Evolutionary conservation across 1,140 invertebrate genomes (phyloP), one percentile per base, ranked within the genome.

Genomic region (Brachystomella parvula): DNA sequence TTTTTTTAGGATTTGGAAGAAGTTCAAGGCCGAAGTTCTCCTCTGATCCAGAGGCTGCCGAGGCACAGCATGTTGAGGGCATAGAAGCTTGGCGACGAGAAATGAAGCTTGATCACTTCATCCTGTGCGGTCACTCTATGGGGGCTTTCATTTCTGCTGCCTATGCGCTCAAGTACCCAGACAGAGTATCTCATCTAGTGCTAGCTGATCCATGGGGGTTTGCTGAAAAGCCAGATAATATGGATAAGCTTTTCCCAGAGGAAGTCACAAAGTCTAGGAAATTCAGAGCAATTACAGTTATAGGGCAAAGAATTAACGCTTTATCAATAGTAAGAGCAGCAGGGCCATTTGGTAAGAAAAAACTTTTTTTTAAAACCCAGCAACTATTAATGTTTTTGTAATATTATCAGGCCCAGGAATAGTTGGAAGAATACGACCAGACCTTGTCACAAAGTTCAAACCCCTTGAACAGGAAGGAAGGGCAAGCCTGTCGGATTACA

Each of bases 191-290:
- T 66, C 94, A 98, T 79, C 78, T 98, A 0, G 88, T 99, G 69
- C 79, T 98, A 28, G 92, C 91, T 0, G 96, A 99, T 80, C 92
- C 95, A 0, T 98, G 96, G 96, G 96, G 96, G 26, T 94, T 96
- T 77, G 86, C 90, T 0, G 90, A 94, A 76, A 84, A 83, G 73
- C 90, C 91, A 0, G 70, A 78, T 1, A 85, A 89, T 71, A 89
- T 90, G 0, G 70, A 78, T 2, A 85, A 89, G 70, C 3, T 47
- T 19, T 9, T 35, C 3, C 26, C 26, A 19, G 33, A 39, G 12
- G 2, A 15, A 26, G 21, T 26, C 12, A 21, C 3, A 12, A 47
- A 62, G 17, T 58, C 17, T 12, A 2, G 17, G 29, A 58, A 17
- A 47, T 60, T 26, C 66, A 53, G 12, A 3, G 44, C 31, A 24